Conservation (phyloP, 1,140 invertebrate species). For the Dufourea novaeangliae region DNA sequence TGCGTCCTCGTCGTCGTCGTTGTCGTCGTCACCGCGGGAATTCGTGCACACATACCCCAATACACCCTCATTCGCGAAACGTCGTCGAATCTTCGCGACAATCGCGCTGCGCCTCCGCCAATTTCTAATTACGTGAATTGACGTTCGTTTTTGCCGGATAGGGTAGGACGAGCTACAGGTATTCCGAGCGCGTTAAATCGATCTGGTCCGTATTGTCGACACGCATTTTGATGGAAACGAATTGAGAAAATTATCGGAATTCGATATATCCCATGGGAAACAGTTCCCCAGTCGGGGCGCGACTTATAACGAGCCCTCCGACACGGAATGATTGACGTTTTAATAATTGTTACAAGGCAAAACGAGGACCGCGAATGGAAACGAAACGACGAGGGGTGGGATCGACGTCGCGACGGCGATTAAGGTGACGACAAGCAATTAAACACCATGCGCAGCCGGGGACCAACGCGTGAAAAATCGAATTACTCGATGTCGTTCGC, state of each 20-base stretch:
- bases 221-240: constrained; percentile 35
- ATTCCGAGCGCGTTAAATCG: constrained; percentile 31
- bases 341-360: constrained; percentile 3
- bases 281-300: neutral
- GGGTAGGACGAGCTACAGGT: neutral
- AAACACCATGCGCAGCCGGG: neutral
- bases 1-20: too few relatives aligned
- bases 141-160: neutral
- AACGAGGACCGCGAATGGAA: neutral
- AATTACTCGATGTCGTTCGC: too few relatives aligned
- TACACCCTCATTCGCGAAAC: neutral
- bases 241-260: constrained; percentile 36
- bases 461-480: neutral
- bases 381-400: too few relatives aligned
- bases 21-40: neutral
- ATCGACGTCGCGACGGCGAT: neutral
- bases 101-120: neutral
- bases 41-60: too few relatives aligned
- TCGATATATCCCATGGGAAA: constrained; percentile 23
- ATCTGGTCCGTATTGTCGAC: constrained; percentile 17
- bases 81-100: neutral
- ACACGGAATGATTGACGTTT: neutral
- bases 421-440: neutral
- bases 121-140: constrained; percentile 6
- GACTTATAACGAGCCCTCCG: constrained; percentile 25